Conservation (phyloP, 2,797 vertebrate species). For the Pseudochirops corinnae region DNA sequence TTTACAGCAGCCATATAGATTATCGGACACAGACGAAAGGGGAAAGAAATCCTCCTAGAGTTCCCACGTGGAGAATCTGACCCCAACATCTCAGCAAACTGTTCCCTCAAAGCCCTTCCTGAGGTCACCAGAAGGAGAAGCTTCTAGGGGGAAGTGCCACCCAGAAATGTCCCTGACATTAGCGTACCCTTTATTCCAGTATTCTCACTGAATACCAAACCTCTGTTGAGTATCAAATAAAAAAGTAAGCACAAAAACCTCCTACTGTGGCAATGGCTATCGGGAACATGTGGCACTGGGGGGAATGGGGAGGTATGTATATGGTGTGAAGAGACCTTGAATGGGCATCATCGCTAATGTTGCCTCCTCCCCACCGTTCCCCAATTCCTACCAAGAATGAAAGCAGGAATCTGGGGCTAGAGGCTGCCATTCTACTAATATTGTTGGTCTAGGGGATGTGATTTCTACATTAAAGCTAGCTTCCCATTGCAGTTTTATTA, state of each 20-base stretch:
- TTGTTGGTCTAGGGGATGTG: too few species aligned
- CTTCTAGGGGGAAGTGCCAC: too few species aligned
- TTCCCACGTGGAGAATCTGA: not conserved
- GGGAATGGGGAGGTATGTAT: fast-evolving
- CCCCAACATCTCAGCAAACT: not conserved
- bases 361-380: too few species aligned
- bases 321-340: too few species aligned
- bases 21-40: not conserved
- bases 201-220: not conserved
- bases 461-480: too few species aligned
- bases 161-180: not conserved
- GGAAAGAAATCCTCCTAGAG: not conserved
- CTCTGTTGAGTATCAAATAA: not conserved
- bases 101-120: not conserved
- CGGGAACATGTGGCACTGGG: not conserved
- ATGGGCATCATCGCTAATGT: too few species aligned
- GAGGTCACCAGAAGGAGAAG: not conserved
- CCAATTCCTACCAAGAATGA: too few species aligned
- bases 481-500: too few species aligned
- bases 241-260: not conserved
- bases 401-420: too few species aligned
- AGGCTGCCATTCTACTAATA: too few species aligned
- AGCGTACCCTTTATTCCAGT: not conserved
- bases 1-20: not conserved
- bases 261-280: not conserved